These are phyloP conservation scores for Steromphala cineraria DNA, from an alignment of 2,888 invertebrate species.

Conservation along the genomic window DNA sequence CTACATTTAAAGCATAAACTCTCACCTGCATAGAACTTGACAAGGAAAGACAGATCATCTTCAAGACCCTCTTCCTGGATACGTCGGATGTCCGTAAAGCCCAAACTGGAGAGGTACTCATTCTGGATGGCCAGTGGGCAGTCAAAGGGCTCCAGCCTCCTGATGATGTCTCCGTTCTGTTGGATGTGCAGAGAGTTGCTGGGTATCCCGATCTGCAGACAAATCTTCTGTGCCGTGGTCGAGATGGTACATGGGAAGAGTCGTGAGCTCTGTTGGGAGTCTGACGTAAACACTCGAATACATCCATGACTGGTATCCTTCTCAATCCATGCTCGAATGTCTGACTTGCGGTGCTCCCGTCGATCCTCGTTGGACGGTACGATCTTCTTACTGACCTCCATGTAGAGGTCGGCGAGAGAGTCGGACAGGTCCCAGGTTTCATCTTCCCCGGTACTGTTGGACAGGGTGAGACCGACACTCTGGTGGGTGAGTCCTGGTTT, in stretches of 20 bases:
- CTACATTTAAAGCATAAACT: too few relatives aligned
- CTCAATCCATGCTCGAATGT: slow-evolving; percentile 65
- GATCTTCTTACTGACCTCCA: slow-evolving; percentile 54
- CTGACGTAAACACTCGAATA: slow-evolving; percentile 71
- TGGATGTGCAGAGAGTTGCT: slow-evolving; percentile 74
- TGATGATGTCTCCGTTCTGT: slow-evolving; percentile 73
- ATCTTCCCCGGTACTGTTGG: slow-evolving; percentile 46
- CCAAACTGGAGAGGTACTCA: slow-evolving; percentile 74
- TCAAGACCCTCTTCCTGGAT: slow-evolving; percentile 73
- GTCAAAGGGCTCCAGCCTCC: slow-evolving; percentile 73
- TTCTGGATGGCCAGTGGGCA: slow-evolving; percentile 75
- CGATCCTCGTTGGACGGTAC: slow-evolving; percentile 21
- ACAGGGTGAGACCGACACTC: slow-evolving; percentile 48
- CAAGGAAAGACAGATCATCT: slow-evolving; percentile 71
- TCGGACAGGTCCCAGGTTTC: slow-evolving; percentile 74
- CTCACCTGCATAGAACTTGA: slow-evolving; percentile 75
- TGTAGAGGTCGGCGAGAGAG: slow-evolving; percentile 71
- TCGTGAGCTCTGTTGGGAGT: slow-evolving; percentile 59
- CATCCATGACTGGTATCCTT: slow-evolving; percentile 71
- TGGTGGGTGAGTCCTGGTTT: slow-evolving; percentile 55
- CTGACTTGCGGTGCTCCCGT: slow-evolving; percentile 36
- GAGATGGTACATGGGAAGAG: slow-evolving; percentile 72
- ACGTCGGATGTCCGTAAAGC: slow-evolving; percentile 67
- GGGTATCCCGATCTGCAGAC: slow-evolving; percentile 69
- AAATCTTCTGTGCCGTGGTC: slow-evolving; percentile 72